Evolutionary conservation across 2,113 vertebrate species (phyloP), one percentile per base, ranked within the genome.

Genomic region (Rousettus leschenaultii): DNA sequence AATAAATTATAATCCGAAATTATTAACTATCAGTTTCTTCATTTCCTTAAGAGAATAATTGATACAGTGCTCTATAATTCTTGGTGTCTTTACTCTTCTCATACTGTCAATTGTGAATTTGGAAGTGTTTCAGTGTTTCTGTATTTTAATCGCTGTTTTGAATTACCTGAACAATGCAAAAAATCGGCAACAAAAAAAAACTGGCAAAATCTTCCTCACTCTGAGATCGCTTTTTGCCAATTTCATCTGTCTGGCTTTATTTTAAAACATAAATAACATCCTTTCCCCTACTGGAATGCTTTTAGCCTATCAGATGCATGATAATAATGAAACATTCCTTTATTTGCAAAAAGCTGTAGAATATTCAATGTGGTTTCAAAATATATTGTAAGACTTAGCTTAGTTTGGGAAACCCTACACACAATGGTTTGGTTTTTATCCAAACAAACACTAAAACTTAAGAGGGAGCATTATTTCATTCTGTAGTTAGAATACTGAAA

Each of bases 281-380:
- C 55, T 30, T 86, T 30, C 68, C 22, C 16, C 7, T 9, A 48
- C 21, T 55, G 82, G 70, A 83, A 95, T 89, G 74, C 51, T 89
- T 96, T 95, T 55, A 94, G 88, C 51, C 63, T 92, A 51, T 82
- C 55, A 95, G 55, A 85, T 1, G 6, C 13, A 59, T 21, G 68
- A 88, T 68, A 33, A 66, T 77, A 97, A 92, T 79, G 53, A 97
- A 97, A 92, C 51, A 77, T 77, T 43, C 7, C 11, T 66, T 30
- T 11, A 83, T 96, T 91, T 94, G 55, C n/a, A 70, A 82, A 83
- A 95, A 90, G 22, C 10, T 10, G 57, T 43, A 94, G 33, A 63
- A 94, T 92, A 93, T 83, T 86, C 43, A 70, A 2, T 88, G 40
- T 57, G 24, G 22, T 86, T 91, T 85, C 78, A 89, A 85, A 95